Conservation (phyloP, 2,113 vertebrate species). For the Otolemur garnettii region DNA sequence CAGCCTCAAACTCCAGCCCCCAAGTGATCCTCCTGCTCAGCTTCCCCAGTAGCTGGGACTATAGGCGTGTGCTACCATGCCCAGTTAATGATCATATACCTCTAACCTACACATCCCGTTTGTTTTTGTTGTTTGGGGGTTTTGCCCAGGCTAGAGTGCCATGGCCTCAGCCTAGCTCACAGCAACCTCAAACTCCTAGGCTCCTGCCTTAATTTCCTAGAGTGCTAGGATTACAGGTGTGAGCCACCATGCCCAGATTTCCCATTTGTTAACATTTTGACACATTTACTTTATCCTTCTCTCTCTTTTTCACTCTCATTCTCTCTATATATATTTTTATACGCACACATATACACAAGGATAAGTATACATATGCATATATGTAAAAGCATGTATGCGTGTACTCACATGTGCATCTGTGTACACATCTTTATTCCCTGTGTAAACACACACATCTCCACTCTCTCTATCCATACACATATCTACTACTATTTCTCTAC, state of each 20-base stretch:
- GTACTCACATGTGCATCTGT: neutral
- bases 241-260: neutral
- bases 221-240: too few relatives aligned
- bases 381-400: neutral
- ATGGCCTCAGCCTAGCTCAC: too few relatives aligned
- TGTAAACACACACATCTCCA: too few relatives aligned
- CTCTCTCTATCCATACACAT: neutral
- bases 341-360: too few relatives aligned
- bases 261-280: neutral
- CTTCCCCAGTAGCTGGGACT: too few relatives aligned
- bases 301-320: neutral
- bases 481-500: neutral
- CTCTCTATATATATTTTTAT: neutral
- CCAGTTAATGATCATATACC: neutral
- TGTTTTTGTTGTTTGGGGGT: neutral
- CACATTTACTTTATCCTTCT: neutral
- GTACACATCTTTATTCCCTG: neutral
- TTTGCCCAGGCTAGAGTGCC: too few relatives aligned
- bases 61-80: too few relatives aligned
- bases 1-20: too few relatives aligned
- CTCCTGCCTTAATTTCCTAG: too few relatives aligned
- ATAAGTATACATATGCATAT: rapidly evolving
- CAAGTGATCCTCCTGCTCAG: too few relatives aligned
- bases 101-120: neutral
- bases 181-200: too few relatives aligned